Conservation (phyloP, 2,888 invertebrate genomes). For the Heliconius aoede region DNA sequence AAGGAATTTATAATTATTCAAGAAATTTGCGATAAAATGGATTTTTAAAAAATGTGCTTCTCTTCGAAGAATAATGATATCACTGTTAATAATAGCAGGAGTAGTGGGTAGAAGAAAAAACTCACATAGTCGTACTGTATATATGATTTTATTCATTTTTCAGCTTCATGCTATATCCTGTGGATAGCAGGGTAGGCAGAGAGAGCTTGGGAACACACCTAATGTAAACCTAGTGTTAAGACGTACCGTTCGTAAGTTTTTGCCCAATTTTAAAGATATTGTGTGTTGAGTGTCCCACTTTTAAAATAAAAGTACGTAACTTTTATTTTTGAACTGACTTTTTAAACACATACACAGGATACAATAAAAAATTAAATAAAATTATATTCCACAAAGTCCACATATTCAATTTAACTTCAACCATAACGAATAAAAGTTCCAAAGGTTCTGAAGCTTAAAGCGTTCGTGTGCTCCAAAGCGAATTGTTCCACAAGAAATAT, state of each 20-base stretch:
- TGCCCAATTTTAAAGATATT: too few species aligned
- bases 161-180: background rate
- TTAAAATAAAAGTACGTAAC: too few species aligned
- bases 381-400: too few species aligned
- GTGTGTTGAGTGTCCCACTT: too few species aligned
- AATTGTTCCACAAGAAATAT: constrained; percentile 14
- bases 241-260: too few species aligned
- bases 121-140: too few species aligned
- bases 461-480: background rate
- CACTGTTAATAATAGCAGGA: background rate
- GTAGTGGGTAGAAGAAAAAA: background rate
- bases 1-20: background rate
- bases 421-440: constrained; percentile 12
- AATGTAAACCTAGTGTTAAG: too few species aligned
- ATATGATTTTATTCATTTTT: background rate
- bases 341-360: too few species aligned
- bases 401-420: background rate
- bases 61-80: background rate
- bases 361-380: too few species aligned
- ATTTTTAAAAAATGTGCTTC: background rate
- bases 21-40: background rate
- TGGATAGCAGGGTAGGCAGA: background rate
- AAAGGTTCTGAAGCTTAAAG: background rate
- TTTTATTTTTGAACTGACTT: too few species aligned
- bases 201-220: background rate